Evolutionary conservation across 1,140 invertebrate species (phyloP).

Genomic region (Paralvinella palmiformis): DNA sequence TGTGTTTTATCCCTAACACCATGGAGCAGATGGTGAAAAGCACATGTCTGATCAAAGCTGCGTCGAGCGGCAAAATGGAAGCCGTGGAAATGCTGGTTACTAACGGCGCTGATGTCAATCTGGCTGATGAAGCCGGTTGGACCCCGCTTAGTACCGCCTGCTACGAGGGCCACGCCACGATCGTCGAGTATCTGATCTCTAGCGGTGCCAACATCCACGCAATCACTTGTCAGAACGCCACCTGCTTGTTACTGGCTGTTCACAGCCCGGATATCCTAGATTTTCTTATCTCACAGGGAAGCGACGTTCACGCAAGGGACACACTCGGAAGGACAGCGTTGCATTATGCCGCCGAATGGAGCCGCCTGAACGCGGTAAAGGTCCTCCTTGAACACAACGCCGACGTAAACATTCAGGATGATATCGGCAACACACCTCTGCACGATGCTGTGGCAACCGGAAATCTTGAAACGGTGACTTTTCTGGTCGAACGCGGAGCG

Average conservation of each 20-base stretch:
- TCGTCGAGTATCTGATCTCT: background rate
- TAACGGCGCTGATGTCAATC: background rate
- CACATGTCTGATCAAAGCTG: background rate
- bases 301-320: background rate
- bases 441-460: no score
- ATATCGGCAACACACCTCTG: background rate
- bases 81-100: background rate
- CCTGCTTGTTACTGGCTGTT: no score
- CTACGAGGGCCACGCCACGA: background rate
- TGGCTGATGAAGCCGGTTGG: background rate
- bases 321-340: background rate
- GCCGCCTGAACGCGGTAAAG: background rate
- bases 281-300: background rate
- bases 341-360: background rate
- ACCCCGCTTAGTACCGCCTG: background rate
- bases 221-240: no score
- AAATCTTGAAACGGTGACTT: no score
- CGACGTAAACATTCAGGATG: background rate
- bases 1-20: no score
- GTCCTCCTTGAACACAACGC: background rate
- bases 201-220: background rate
- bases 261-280: background rate
- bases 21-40: no score
- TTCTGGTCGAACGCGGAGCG: no score
- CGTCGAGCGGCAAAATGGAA: background rate